A percentile compares a stretch with the other conserved stretches of the same genome.
Evolutionary conservation across 2,113 vertebrate genomes (phyloP).

Genomic region (Heterochromis multidens): DNA sequence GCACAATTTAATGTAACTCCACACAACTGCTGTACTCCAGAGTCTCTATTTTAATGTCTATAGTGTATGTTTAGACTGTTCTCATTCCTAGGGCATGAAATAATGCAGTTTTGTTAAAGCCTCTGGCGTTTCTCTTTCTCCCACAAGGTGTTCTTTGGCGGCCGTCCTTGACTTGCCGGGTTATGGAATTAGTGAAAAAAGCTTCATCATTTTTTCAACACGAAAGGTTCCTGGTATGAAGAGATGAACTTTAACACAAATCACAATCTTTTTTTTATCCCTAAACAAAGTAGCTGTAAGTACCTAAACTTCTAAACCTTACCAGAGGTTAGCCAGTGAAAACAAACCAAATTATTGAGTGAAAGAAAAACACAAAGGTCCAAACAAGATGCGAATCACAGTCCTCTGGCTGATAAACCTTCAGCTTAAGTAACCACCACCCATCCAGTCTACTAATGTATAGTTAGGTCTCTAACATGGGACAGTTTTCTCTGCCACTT

Average conservation of each 20-base stretch:
- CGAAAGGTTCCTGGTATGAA: not conserved
- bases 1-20: not conserved
- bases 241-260: no score
- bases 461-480: not conserved
- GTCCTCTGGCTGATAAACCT: not conserved
- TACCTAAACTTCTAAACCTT: not conserved
- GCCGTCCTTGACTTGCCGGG: accelerated
- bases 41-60: not conserved
- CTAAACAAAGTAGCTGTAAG: no score
- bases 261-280: no score
- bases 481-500: not conserved
- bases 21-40: not conserved
- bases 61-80: not conserved
- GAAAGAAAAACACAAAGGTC: not conserved
- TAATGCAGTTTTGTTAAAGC: not conserved
- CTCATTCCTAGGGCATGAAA: not conserved
- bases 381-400: not conserved
- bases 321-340: not conserved
- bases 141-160: not conserved
- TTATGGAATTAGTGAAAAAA: not conserved
- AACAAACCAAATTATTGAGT: not conserved
- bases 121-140: not conserved
- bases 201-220: not conserved
- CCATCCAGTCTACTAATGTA: not conserved
- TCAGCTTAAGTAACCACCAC: not conserved